phyloP scores from a whole-genome alignment of 2,888 invertebrate species.

The Margaritifera margaritifera region DNA sequence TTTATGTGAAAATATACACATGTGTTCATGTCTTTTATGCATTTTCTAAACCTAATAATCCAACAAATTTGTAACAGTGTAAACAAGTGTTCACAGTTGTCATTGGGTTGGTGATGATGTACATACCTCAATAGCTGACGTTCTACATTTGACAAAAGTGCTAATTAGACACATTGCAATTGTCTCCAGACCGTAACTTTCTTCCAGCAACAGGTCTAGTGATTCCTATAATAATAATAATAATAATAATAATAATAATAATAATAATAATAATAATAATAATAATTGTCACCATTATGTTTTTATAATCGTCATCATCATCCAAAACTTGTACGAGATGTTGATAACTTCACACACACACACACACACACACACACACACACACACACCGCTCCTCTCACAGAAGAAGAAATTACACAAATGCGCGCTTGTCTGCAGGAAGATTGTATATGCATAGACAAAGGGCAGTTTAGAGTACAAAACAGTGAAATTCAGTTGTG shows the following conservation, averaged over 20 bases:
- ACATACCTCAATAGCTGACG: constrained; percentile 86
- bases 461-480: not conserved
- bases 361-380: too few species aligned
- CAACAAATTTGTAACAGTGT: not conserved
- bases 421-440: too few species aligned
- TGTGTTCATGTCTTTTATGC: not conserved
- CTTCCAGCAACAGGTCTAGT: constrained; percentile 39
- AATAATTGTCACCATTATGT: not conserved
- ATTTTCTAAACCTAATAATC: not conserved
- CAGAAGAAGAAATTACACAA: too few species aligned
- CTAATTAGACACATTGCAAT: constrained; percentile 71
- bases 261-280: not conserved
- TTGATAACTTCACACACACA: too few species aligned
- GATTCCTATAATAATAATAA: constrained; percentile 29
- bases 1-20: too few species aligned
- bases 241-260: not conserved
- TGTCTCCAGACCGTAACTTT: constrained; percentile 53
- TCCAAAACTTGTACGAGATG: too few species aligned
- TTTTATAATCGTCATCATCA: too few species aligned
- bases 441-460: not conserved
- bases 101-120: not conserved
- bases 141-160: constrained; percentile 68
- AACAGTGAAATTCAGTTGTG: not conserved
- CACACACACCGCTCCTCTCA: too few species aligned
- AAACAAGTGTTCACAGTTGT: not conserved